phyloP scores from a whole-genome alignment of 2,113 vertebrate genomes.

The Burhinus bistriatus region DNA sequence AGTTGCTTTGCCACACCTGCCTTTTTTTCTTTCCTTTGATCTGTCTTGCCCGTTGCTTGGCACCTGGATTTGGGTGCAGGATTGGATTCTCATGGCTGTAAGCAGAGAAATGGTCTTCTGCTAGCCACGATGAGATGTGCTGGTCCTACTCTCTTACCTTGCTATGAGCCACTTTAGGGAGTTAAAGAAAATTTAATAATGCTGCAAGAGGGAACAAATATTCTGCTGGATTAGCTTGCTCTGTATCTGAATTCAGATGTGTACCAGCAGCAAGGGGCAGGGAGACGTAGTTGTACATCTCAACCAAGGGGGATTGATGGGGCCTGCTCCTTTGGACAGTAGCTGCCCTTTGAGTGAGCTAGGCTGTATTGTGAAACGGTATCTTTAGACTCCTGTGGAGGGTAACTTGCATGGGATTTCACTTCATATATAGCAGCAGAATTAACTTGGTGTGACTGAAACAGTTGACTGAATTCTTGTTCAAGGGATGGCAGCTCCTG shows the following conservation, averaged over 20 bases:
- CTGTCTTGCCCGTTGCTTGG: not conserved
- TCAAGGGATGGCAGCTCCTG: not conserved
- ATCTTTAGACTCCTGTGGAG: not conserved
- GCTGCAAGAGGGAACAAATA: not conserved
- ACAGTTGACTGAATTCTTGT: not conserved
- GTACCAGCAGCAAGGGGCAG: not conserved
- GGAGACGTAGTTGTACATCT: not conserved
- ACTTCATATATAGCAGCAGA: not conserved
- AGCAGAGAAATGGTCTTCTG: not conserved
- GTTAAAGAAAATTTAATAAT: not conserved
- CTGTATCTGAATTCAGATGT: not conserved
- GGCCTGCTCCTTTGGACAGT: not conserved
- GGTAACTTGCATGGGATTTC: not conserved
- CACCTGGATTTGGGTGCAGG: not conserved
- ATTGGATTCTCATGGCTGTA: not conserved
- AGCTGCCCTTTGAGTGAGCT: not conserved
- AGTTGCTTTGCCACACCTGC: not conserved
- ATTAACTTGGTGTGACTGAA: not conserved
- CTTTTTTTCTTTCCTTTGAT: not conserved
- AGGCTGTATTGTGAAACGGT: rapidly evolving
- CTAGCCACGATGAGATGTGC: too few species aligned
- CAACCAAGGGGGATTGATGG: not conserved
- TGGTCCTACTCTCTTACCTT: not conserved
- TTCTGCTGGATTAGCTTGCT: not conserved
- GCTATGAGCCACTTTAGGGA: not conserved